Percentiles rank a stretch among this genome's conserved stretches.
Evolutionary conservation across 2,113 vertebrate genomes (phyloP).

Genomic region (Cinclus cinclus): DNA sequence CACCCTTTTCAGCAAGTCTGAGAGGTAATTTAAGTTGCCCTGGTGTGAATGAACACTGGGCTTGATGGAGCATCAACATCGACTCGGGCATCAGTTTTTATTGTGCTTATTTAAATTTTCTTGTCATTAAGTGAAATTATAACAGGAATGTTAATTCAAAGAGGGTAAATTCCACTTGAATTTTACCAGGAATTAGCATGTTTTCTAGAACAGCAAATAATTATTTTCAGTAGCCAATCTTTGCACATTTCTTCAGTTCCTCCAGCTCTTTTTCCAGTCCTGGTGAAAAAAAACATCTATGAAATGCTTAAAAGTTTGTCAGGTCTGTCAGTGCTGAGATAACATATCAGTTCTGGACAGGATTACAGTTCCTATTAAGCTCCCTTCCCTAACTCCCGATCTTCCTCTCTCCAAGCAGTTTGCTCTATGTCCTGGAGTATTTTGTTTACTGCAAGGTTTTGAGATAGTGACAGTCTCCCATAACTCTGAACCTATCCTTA

Average conservation of each 20-base stretch:
- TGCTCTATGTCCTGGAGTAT: rapidly evolving
- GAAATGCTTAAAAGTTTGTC: neutral
- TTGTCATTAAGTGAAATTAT: neutral
- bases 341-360: neutral
- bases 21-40: neutral
- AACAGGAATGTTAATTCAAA: neutral
- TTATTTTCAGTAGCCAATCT: neutral
- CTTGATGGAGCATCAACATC: neutral
- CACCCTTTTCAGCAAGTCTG: neutral
- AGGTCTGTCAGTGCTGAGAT: neutral
- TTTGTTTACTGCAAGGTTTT: neutral
- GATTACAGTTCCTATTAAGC: neutral
- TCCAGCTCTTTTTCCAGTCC: neutral
- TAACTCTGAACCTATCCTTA: neutral
- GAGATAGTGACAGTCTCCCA: neutral
- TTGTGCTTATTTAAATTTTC: neutral
- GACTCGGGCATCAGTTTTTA: neutral
- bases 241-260: neutral
- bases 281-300: neutral
- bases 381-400: neutral
- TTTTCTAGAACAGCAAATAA: neutral
- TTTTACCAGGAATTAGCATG: neutral
- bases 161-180: neutral
- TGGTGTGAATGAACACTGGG: rapidly evolving
- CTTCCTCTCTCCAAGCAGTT: neutral